Evolutionary conservation across 2,888 invertebrate genomes (phyloP).

Genomic region (Cantharis rustica): DNA sequence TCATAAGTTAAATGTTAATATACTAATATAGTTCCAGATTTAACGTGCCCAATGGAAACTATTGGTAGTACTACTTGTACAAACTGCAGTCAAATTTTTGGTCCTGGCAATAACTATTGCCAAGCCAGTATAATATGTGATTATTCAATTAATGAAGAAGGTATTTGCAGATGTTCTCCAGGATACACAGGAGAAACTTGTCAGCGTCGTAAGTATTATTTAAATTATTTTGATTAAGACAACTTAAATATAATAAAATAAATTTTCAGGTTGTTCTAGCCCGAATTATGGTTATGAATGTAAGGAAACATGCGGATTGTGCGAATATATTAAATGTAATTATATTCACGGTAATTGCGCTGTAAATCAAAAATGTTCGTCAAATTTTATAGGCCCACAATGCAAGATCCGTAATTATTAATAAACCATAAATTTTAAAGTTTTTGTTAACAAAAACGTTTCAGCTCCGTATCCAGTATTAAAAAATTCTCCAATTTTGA

Average conservation of each 20-base stretch:
- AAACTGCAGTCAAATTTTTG: conserved; percentile 30
- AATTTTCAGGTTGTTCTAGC: conserved; percentile 13
- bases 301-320: conserved; percentile 13
- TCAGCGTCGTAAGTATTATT: background rate
- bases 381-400: background rate
- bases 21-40: conserved; percentile 19
- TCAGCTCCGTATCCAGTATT: conserved; percentile 15
- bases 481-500: conserved; percentile 9
- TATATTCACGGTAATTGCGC: conserved; percentile 3
- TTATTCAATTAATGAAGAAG: conserved; percentile 2
- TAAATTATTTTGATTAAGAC: background rate
- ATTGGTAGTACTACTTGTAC: conserved; percentile 35
- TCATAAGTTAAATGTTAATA: no score
- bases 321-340: conserved; percentile 3
- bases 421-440: background rate
- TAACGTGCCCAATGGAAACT: conserved; percentile 17
- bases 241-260: background rate
- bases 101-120: conserved; percentile 19
- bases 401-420: conserved; percentile 14
- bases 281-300: conserved; percentile 15
- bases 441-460: background rate
- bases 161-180: conserved; percentile 33
- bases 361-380: background rate
- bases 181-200: conserved; percentile 35
- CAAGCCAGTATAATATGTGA: conserved; percentile 31